A percentile compares a stretch with the other conserved stretches of the same genome.
Evolutionary conservation across 2,797 vertebrate genomes (phyloP).

Genomic region (Pangasius macronema): DNA sequence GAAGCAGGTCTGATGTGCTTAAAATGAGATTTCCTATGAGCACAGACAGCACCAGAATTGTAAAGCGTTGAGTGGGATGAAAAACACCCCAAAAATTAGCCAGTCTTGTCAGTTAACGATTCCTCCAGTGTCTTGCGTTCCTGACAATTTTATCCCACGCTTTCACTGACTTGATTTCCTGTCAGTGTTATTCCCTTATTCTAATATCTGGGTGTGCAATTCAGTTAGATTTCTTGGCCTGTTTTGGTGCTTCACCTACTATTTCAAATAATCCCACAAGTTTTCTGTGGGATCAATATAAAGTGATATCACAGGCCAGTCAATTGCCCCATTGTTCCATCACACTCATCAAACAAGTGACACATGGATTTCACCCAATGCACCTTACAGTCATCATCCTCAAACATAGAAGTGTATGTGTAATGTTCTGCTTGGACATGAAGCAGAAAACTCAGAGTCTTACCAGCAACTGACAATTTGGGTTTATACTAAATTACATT

Average conservation of each 20-base stretch:
- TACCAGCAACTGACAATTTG: neutral
- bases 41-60: neutral
- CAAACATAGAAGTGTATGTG: neutral
- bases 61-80: neutral
- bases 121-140: neutral
- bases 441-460: neutral
- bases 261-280: neutral
- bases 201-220: neutral
- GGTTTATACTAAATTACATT: neutral
- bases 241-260: neutral
- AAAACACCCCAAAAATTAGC: neutral
- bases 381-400: neutral
- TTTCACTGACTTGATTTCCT: neutral
- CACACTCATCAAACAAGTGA: neutral
- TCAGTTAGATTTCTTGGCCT: neutral
- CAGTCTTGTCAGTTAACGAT: neutral
- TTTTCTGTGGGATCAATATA: neutral
- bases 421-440: constrained; percentile 5
- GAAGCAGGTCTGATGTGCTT: neutral
- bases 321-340: neutral
- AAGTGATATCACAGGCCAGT: neutral
- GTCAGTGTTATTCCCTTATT: neutral
- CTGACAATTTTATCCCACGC: neutral
- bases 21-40: neutral
- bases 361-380: neutral